Percentiles rank a stretch among this genome's conserved stretches.
Evolutionary conservation across 1,140 invertebrate species (phyloP).

Genomic region (Argopecten irradians): DNA sequence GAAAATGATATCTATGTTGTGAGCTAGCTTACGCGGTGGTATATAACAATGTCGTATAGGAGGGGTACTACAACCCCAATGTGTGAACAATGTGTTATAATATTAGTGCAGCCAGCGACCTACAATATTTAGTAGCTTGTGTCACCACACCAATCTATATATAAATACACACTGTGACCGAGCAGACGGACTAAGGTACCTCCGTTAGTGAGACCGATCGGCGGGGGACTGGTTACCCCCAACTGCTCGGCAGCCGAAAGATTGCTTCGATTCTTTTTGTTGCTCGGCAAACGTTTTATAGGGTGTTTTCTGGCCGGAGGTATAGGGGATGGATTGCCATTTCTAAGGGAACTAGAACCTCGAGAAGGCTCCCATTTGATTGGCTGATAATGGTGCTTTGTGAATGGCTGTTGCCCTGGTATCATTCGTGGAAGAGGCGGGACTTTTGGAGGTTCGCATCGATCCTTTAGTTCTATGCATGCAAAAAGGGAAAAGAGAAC

Average conservation of each 20-base stretch:
- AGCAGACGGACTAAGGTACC: conserved; percentile 57
- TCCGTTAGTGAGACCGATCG: conserved; percentile 59
- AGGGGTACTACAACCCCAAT: not conserved
- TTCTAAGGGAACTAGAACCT: conserved; percentile 25
- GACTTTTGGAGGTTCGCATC: conserved; percentile 44
- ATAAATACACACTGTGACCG: conserved; percentile 40
- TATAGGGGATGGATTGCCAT: conserved; percentile 42
- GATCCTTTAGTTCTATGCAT: conserved; percentile 19
- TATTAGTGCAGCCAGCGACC: conserved; percentile 8
- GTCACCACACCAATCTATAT: conserved; percentile 18
- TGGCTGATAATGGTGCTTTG: conserved; percentile 35
- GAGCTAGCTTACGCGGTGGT: not conserved
- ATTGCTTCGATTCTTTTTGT: conserved; percentile 47
- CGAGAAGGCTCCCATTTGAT: conserved; percentile 34
- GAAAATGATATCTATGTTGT: not conserved
- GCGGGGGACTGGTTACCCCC: conserved; percentile 66
- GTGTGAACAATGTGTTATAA: not conserved
- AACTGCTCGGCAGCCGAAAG: conserved; percentile 69
- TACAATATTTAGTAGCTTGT: not conserved
- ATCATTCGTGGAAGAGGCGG: conserved; percentile 48
- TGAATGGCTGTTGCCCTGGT: conserved; percentile 42
- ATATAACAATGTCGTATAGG: not conserved
- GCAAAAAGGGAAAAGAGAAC: conserved; percentile 44
- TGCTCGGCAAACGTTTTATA: conserved; percentile 32
- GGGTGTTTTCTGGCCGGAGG: conserved; percentile 53